Evolutionary conservation across 2,888 invertebrate genomes (phyloP), one percentile per base, ranked within the genome.

Genomic region (Piscicola geometra): DNA sequence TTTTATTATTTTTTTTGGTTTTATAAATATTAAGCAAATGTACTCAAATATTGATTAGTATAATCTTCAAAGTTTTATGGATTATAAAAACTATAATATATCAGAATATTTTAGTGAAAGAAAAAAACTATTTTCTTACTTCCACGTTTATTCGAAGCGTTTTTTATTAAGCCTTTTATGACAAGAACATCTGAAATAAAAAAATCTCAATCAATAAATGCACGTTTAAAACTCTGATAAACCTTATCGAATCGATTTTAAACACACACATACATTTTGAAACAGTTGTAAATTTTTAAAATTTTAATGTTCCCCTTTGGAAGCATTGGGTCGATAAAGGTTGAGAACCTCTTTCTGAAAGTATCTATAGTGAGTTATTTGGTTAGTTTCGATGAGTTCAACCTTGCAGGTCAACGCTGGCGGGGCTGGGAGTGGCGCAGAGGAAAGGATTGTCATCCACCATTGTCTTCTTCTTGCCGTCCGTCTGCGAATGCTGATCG

Each of bases 381-480:
- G 21, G 21, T 52, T 52, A 21, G 15, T 52, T 18, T 52, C 52
- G n/a, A n/a, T n/a, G n/a, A n/a, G n/a, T n/a, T 18, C 9, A 3
- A 93, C 93, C 93, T 91, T 93, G 93, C 92, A 94, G 93, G 86
- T 96, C 94, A 76, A 95, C 93, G 82, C 93, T 91, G 79, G 93
- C 92, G 91, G 92, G 85, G 90, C 91, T 88, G 91, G 93, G 82
- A 90, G 90, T 86, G 90, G 83, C 90, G 87, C 93, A 93, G 84
- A 93, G 91, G 88, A 93, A 94, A 82, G 94, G 94, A 89, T 94
- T 94, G 88, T 94, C 94, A 21, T 47, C 9, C 30, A 81, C 83
- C 76, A 82, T 81, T 41, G 76, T 56, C 67, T 78, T 78, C 36
- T 56, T 76, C 64, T 78, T 78, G 0, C n/a, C 3, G 18, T 56